A percentile compares a stretch with the other conserved stretches of the same genome.
Conservation (phyloP, 1,140 invertebrate species). For the Monochamus saltuarius region DNA sequence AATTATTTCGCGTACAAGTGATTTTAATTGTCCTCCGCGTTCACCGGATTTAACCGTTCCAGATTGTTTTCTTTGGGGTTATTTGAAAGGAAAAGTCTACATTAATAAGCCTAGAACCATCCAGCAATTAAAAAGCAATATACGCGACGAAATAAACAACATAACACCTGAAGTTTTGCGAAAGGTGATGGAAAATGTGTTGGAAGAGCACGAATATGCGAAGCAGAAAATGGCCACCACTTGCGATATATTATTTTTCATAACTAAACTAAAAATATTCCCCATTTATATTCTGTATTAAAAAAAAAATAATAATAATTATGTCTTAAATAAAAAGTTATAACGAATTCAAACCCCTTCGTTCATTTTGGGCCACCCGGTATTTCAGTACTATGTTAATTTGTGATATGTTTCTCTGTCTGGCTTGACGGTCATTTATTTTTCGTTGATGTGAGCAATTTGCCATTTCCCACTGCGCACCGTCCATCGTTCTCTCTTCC, state of each 20-base stretch:
- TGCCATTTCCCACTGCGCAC: too few species aligned
- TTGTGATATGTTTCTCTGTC: too few species aligned
- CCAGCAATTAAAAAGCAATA: too few species aligned
- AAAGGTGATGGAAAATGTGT: slow-evolving; percentile 9
- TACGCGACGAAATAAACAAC: too few species aligned
- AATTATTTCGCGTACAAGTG: slow-evolving; percentile 15
- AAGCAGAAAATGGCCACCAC: slow-evolving; percentile 13
- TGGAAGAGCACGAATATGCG: slow-evolving; percentile 9
- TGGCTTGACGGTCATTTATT: too few species aligned
- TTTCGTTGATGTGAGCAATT: too few species aligned
- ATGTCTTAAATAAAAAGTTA: too few species aligned
- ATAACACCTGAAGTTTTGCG: neutral
- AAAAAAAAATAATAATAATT: too few species aligned
- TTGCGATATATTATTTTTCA: slow-evolving; percentile 7
- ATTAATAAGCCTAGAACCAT: neutral
- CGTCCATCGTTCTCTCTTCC: too few species aligned
- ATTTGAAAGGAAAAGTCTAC: slow-evolving; percentile 39
- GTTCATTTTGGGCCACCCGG: too few species aligned
- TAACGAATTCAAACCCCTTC: too few species aligned
- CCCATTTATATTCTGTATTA: neutral
- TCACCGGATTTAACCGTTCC: slow-evolving; percentile 26
- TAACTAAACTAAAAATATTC: slow-evolving; percentile 1
- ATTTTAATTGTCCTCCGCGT: slow-evolving; percentile 17
- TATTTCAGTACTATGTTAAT: too few species aligned
- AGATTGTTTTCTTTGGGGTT: slow-evolving; percentile 45